Percentiles rank a stretch among this genome's conserved stretches.
These are phyloP conservation scores for Plecturocebus donacophilus DNA, from an alignment of 2,113 vertebrate genomes.

Conservation along the genomic window DNA sequence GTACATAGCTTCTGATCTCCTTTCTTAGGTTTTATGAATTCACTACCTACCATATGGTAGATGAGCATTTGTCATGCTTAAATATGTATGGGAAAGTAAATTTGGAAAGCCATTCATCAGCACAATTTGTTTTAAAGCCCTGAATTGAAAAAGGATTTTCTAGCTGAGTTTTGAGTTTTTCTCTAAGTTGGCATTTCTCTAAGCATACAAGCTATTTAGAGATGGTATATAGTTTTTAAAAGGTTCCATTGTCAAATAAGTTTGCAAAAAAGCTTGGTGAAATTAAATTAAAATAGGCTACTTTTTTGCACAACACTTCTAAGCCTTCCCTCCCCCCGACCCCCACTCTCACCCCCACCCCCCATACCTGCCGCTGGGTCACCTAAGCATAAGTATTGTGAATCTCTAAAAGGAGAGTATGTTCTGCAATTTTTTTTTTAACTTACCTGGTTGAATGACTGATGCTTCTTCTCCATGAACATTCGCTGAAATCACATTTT, in stretches of 20 bases:
- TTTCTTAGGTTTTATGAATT: background rate
- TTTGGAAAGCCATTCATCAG: background rate
- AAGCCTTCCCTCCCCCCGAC: too few relatives aligned
- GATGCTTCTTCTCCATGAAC: background rate
- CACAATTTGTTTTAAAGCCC: background rate
- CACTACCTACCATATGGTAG: background rate
- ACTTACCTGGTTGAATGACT: background rate
- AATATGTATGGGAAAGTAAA: background rate
- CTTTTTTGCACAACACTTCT: background rate
- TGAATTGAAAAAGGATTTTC: background rate
- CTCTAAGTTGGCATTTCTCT: conserved; percentile 2
- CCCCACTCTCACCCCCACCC: too few relatives aligned
- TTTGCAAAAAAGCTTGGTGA: conserved; percentile 8
- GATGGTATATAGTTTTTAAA: background rate
- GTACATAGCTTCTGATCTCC: background rate
- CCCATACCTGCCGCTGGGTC: too few relatives aligned
- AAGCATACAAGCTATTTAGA: background rate
- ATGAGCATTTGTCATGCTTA: background rate
- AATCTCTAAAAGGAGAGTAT: background rate
- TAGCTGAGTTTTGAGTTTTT: conserved; percentile 2
- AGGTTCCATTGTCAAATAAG: background rate
- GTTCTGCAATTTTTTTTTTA: background rate
- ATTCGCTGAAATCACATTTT: background rate
- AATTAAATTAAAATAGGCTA: background rate
- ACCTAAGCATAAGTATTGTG: background rate